Evolutionary conservation across 2,113 vertebrate species (phyloP).

Genomic region (Daphoenositta chrysoptera): DNA sequence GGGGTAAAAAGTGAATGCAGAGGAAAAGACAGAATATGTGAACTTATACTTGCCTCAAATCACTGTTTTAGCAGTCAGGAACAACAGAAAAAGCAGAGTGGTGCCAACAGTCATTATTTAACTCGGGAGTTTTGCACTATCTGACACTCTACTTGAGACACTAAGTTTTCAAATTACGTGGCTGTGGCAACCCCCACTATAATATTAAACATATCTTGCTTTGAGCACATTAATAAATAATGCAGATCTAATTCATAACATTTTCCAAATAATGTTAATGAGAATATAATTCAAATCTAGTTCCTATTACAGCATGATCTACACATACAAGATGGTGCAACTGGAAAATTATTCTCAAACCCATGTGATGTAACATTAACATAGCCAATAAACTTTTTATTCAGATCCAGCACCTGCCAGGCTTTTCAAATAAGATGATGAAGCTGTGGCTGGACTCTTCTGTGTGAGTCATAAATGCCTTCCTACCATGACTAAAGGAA

Average conservation of each 20-base stretch:
- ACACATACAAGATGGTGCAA: neutral
- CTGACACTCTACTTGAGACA: neutral
- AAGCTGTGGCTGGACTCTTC: neutral
- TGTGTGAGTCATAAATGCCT: neutral
- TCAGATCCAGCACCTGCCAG: neutral
- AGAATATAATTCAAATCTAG: neutral
- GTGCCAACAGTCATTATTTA: neutral
- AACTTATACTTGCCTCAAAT: neutral
- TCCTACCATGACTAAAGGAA: neutral
- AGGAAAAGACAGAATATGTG: neutral
- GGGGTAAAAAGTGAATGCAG: neutral
- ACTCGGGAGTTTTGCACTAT: neutral
- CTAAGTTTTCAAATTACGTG: neutral
- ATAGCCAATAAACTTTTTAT: neutral
- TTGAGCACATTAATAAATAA: neutral
- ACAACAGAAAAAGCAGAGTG: neutral
- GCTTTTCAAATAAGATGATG: neutral
- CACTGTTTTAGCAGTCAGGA: neutral
- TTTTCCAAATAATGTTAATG: neutral
- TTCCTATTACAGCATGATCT: neutral
- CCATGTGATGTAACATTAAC: neutral
- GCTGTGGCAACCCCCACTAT: neutral
- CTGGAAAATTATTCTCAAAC: neutral
- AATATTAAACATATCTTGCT: neutral
- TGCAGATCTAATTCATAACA: neutral